phyloP scores from a whole-genome alignment of 1,140 invertebrate species.

The Pentalonia nigronervosa region DNA sequence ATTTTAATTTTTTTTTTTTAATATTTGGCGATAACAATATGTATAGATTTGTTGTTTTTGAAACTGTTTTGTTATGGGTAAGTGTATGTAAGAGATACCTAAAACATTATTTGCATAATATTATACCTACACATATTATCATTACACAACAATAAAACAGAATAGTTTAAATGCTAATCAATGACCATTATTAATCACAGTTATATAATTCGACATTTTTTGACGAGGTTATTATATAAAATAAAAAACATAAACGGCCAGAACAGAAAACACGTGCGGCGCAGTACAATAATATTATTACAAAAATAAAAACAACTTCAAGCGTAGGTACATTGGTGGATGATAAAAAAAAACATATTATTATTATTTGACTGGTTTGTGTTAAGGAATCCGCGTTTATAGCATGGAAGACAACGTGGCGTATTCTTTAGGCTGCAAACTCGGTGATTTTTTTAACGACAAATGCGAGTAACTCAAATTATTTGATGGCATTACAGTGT shows the following conservation, averaged over 20 bases:
- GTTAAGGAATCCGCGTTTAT: constrained; percentile 1
- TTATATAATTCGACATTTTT: not conserved
- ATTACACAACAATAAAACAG: not conserved
- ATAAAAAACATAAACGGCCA: not conserved
- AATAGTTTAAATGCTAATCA: not conserved
- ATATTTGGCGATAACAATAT: not conserved
- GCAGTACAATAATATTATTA: not conserved
- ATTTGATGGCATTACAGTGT: constrained; percentile 59
- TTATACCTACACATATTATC: not conserved
- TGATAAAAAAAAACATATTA: not conserved
- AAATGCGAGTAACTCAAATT: not conserved
- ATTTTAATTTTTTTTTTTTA: too few relatives aligned
- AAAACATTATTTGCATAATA: not conserved
- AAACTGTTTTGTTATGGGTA: not conserved
- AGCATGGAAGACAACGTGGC: constrained; percentile 27
- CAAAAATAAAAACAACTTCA: not conserved
- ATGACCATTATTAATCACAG: not conserved
- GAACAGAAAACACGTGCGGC: not conserved
- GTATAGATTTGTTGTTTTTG: not conserved
- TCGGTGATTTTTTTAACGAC: constrained; percentile 22
- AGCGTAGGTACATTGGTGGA: not conserved
- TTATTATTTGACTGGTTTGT: not conserved
- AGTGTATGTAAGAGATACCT: not conserved
- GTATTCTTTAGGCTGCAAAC: constrained; percentile 27
- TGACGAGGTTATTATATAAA: not conserved